Evolutionary conservation across 2,113 vertebrate genomes (phyloP), one percentile per base, ranked within the genome.

Genomic region (Mellivora capensis): DNA sequence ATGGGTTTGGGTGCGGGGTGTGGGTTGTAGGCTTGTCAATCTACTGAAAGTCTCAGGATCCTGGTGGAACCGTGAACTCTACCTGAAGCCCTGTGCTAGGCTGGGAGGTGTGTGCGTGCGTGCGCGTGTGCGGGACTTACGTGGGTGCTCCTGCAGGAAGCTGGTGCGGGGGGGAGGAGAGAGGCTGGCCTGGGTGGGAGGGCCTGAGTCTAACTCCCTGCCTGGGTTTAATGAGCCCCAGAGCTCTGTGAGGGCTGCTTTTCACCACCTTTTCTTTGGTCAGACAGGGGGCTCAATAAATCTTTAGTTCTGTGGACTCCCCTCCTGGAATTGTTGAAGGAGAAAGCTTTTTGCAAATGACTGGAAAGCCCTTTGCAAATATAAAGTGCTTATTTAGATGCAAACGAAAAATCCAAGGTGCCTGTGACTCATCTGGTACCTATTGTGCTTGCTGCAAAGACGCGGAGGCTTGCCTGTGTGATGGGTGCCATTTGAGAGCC

Each of bases 301-400:
- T 98, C 98, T 96, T 98, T 98, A 98, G 97, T 98, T 97, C 97
- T 29, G 62, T 94, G 97, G 95, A 88, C 97, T 97, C 97, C 96
- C 96, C 94, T 97, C 5, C 17, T 90, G 88, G 97, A 97, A 96
- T 97, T 97, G 97, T 98, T 98, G 98, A 96, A 97, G 97, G 94
- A 98, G 94, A 98, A 97, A 97, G 97, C 97, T 97, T 97, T 97
- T 97, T 97, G 97, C 97, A 97, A 96, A 98, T 94, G 93, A 93
- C 94, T 97, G 88, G 97, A 96, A 98, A 98, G 97, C 95, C 94
- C 84, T 96, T 97, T 97, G 96, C 97, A 98, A 97, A 98, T 96
- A 98, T 96, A 98, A 98, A 98, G 97, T 98, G 95, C 98, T 98
- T 98, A 98, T 98, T 98, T 98, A 98, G 97, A 98, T 98, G 98